Conservation (phyloP, 1,140 invertebrate genomes). For the Bombus impatiens region DNA sequence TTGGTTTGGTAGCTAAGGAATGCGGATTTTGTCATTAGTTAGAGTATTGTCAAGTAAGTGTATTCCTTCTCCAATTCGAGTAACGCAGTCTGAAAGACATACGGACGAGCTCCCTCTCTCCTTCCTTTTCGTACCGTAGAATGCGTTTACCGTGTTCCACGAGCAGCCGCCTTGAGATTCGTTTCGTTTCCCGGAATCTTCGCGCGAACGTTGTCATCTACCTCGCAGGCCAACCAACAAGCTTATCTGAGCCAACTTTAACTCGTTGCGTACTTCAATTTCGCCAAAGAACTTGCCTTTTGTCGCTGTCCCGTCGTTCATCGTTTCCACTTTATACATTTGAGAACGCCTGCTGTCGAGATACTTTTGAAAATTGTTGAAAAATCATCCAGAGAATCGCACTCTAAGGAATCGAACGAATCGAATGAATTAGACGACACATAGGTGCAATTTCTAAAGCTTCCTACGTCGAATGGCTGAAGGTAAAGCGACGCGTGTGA, state of each 20-base stretch:
- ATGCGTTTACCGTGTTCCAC: conserved; percentile 18
- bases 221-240: too few relatives aligned
- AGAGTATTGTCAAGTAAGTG: background rate
- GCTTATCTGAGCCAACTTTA: background rate
- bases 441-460: background rate
- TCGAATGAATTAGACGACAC: background rate
- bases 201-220: background rate
- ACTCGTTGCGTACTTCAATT: conserved; percentile 10
- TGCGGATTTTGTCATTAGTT: too few relatives aligned
- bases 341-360: background rate
- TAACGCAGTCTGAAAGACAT: conserved; percentile 79
- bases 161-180: background rate
- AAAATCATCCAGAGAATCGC: background rate
- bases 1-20: too few relatives aligned
- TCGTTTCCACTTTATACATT: background rate
- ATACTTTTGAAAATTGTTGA: background rate
- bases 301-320: background rate
- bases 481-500: background rate
- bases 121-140: conserved; percentile 33
- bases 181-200: conserved; percentile 11
- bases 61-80: conserved; percentile 80
- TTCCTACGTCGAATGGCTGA: background rate
- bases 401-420: background rate
- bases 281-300: background rate
- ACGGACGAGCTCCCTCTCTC: conserved; percentile 39